Base-by-base conservation (phyloP, 2,888 invertebrate species). In the Epirrita christyi region DNA sequence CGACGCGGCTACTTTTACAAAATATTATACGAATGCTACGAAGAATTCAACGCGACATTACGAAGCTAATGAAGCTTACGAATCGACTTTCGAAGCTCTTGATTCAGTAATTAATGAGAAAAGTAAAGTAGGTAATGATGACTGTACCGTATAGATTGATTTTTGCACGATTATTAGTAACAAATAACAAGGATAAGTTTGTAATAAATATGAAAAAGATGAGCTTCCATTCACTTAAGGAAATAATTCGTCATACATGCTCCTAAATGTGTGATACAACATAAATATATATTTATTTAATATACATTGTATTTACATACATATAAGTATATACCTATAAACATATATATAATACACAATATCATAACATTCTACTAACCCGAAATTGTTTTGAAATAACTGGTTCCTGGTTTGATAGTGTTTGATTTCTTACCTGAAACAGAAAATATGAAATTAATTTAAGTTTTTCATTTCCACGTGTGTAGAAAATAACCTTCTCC, bases 341-440 rank as follows among this genome's bases (percentile, higher is more conserved):
- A n/a, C n/a, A n/a, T n/a, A n/a, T n/a, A n/a, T n/a, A n/a, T n/a
- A n/a, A n/a, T n/a, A n/a, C n/a, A n/a, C n/a, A n/a, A n/a, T n/a
- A n/a, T n/a, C n/a, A n/a, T n/a, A n/a, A n/a, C n/a, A n/a, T n/a
- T n/a, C n/a, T 11, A 6, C 36, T 36, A 11, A 36, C 36, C 36
- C 11, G 0, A 11, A 36, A 36, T 36, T 36, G n/a, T 36, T 36
- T 21, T 21, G 21, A 21, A 21, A 3, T 21, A 36, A 36, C n/a
- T 11, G n/a, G n/a, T n/a, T 6, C 5, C 36, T 6, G 11, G 3
- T 36, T 21, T 21, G 2, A 3, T 21, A 21, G 21, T 36, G 0
- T 6, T 11, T 9, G 28, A 42, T 49, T 37, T 63, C 76, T 72
- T 80, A 80, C 80, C 81, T 81, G 78, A 58, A 81, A 80, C 68